phyloP scores from a whole-genome alignment of 2,797 vertebrate genomes.

The Sternarchorhynchus goeldii region DNA sequence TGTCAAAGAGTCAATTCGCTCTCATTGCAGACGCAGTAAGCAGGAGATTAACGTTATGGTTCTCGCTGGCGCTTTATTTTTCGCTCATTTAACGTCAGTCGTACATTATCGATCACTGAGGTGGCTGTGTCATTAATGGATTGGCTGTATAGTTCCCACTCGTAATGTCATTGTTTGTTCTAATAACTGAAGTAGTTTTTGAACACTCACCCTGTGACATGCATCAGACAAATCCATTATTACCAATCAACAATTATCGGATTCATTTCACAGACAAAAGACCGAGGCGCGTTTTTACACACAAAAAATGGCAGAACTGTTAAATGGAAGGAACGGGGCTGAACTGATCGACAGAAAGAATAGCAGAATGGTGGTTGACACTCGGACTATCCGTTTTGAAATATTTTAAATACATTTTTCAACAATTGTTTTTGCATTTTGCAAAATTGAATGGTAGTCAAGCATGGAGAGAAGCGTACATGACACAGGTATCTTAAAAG shows the following conservation, averaged over 20 bases:
- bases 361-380: too few species aligned
- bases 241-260: too few species aligned
- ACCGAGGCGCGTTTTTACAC: too few species aligned
- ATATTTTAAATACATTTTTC: background rate
- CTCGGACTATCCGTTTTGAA: conserved; percentile 5
- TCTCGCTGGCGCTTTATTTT: conserved; percentile 25
- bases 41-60: conserved; percentile 27
- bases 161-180: too few species aligned
- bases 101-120: background rate
- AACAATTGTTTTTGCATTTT: background rate
- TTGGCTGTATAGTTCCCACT: too few species aligned
- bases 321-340: too few species aligned
- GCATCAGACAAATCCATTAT: too few species aligned
- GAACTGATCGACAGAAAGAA: too few species aligned
- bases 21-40: conserved; percentile 1
- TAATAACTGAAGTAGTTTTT: too few species aligned
- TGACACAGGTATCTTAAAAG: conserved; percentile 39
- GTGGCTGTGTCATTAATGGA: background rate
- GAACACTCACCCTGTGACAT: background rate
- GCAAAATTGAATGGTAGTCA: background rate
- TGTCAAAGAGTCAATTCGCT: conserved; percentile 59
- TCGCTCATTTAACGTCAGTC: conserved; percentile 1
- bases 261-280: too few species aligned
- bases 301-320: too few species aligned
- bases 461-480: conserved; percentile 5